Conservation (phyloP, 2,113 vertebrate species). For the Pedetes capensis region DNA sequence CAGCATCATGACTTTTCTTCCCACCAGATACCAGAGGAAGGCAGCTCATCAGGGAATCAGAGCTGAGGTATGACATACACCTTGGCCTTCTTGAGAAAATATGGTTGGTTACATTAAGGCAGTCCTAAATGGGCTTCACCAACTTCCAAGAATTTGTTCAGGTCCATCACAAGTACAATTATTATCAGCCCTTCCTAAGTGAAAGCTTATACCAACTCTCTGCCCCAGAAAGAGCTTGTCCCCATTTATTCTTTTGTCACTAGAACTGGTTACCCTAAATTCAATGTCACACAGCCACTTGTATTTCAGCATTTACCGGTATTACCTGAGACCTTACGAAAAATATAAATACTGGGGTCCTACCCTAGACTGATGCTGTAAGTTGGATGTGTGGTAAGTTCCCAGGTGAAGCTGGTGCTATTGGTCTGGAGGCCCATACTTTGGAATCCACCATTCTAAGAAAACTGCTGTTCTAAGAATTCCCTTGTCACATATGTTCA, state of each 20-base stretch:
- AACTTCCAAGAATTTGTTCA: background rate
- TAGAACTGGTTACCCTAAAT: background rate
- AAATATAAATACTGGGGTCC: background rate
- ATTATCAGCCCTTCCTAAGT: background rate
- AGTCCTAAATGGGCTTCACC: background rate
- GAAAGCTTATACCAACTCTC: background rate
- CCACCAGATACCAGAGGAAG: background rate
- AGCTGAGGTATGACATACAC: background rate
- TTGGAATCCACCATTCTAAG: background rate
- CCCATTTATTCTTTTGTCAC: background rate
- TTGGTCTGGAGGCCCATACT: background rate
- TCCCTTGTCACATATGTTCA: background rate
- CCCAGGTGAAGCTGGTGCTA: background rate
- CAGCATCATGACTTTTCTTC: background rate
- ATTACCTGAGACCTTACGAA: background rate
- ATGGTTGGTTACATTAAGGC: background rate
- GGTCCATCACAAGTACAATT: background rate
- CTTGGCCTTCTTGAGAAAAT: background rate
- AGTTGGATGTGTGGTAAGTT: background rate
- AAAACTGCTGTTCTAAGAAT: background rate
- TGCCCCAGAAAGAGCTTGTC: background rate
- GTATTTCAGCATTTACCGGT: background rate
- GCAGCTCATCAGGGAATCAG: background rate
- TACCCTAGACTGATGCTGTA: fast-evolving
- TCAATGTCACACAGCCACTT: background rate